Base-by-base conservation (phyloP, 2,797 vertebrate species). In the Forpus xanthops region DNA sequence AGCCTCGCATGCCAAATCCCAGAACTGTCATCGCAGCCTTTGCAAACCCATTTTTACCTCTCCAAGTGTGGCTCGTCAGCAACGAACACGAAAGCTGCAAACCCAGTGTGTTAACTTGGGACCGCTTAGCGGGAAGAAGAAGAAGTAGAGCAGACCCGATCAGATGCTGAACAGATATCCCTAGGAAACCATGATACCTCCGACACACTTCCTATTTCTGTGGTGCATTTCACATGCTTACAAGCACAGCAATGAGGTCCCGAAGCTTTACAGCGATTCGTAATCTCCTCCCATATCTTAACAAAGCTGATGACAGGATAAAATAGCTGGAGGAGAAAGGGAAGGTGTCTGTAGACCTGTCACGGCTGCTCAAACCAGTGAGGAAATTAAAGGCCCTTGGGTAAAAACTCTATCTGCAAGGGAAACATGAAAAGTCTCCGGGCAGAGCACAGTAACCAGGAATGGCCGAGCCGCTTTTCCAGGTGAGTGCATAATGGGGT, bases 1-100 rank as follows among this genome's bases (percentile, higher is more conserved):
- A 78, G 85, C 85, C 67, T 65, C 2, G 13, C 20, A 4, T 16
- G 39, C 72, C 2, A 52, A 86, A 96, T 90, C 91, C 93, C 94
- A 95, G 87, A 95, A 91, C 92, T 91, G 89, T 88, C 95, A 95
- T 19, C 77, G 10, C 95, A 94, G 87, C 94, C 89, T 71, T 93
- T 90, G 87, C 92, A 91, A 79, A 93, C 25, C 85, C 95, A 39
- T 88, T 96, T 96, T 89, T 90, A 91, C 94, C 85, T 77, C 94
- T 23, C 85, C 1, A 56, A 92, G 87, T 64, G 94, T 70, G 95
- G 82, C 94, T 93, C 91, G 42, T 28, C 94, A 50, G 84, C 71
- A 0, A 10, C 16, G 5, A 88, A 3, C 79, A 1, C 0, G 53
- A 83, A 58, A 93, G 66, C 94, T 94, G 95, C 94, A 70, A 76